Evolutionary conservation across 1,140 invertebrate genomes (phyloP), one percentile per base, ranked within the genome.

Genomic region (Drosophila aff.): DNA sequence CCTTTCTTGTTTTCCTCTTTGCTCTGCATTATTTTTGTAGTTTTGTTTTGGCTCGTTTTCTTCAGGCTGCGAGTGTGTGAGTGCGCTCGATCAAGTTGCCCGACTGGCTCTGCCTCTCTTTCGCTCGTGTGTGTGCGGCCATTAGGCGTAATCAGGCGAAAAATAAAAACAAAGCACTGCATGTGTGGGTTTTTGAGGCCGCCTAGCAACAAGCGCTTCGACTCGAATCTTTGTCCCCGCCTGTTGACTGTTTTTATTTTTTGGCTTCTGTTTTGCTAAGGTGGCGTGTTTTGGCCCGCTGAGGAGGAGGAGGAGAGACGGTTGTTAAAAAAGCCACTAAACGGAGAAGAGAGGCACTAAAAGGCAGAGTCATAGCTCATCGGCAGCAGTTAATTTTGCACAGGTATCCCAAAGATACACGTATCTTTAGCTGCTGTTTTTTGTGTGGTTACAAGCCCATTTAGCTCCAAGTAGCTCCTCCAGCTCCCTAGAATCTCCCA

Each of bases 41-140:
- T 91, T 89, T 89, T 89, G 85, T 89, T 89, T 85, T 89, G 85
- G 65, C 64, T 81, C 81, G 64, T 57, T 85, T 81, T 89, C 72
- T 69, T 66, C 53, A 33, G 21, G 21, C 64, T 62, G 52, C 62
- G 60, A 59, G 58, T 33, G 64, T 81, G 36, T 61, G 21, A 41
- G 49, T 46, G 75, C 50, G 82, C 44, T 76, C 52, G 78, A 65
- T 71, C 76, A 68, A 82, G 75, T 75, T 81, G 77, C 50, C 58
- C 63, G 68, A 89, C 83, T 63, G 64, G 84, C 82, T 82, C 60
- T 53, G 68, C 65, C 41, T 68, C 47, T 62, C 41, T 53, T 18
- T 61, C 46, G 23, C 52, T 46, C 41, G 15, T 50, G 49, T 58
- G 18, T 58, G 18, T 40, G 28, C 21, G 41, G 63, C 38, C 47